phyloP scores from a whole-genome alignment of 2,797 vertebrate genomes.

The Acanthis flammea region DNA sequence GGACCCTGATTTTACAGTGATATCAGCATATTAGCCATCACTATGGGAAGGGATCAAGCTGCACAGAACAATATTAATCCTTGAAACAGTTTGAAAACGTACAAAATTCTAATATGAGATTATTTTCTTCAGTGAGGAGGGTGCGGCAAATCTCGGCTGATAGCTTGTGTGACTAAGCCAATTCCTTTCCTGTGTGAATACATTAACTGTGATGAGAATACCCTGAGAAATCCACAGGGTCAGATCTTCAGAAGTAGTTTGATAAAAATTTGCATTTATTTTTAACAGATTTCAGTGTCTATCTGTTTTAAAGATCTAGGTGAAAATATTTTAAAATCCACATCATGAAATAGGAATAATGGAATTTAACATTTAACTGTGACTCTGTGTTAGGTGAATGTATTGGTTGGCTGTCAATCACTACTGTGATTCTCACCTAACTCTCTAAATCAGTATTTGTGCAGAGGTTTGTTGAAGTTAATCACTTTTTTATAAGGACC shows the following conservation, averaged over 20 bases:
- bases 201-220: constrained; percentile 15
- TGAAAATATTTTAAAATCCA: not conserved
- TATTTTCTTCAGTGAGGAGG: not conserved
- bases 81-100: not conserved
- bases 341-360: not conserved
- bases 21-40: not conserved
- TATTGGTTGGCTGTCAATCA: not conserved
- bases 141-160: not conserved
- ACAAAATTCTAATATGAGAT: not conserved
- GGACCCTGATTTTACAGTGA: not conserved
- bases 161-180: constrained; percentile 21
- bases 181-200: constrained; percentile 6
- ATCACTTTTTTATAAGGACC: constrained; percentile 59
- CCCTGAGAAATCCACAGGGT: constrained; percentile 1
- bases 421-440: constrained; percentile 3
- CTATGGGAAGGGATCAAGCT: not conserved
- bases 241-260: constrained; percentile 3
- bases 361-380: not conserved
- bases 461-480: constrained; percentile 22
- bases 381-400: not conserved
- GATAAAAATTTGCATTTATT: constrained; percentile 7
- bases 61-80: not conserved
- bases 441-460: constrained; percentile 27
- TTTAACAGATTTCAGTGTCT: not conserved
- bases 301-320: not conserved